Conservation (phyloP, 1,140 invertebrate genomes). For the Drosophila lacertosa region DNA sequence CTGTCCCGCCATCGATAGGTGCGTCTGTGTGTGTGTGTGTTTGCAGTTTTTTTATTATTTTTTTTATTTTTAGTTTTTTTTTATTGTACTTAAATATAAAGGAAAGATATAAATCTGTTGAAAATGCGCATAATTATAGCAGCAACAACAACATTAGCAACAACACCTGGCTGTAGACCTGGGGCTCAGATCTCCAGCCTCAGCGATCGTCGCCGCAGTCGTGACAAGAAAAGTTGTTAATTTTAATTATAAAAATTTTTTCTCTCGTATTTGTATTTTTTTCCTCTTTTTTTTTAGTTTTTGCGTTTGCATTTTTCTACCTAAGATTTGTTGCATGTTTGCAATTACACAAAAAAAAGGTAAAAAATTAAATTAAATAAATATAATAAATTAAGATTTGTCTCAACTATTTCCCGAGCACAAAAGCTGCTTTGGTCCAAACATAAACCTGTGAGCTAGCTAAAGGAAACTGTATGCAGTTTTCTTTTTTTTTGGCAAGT, state of each 20-base stretch:
- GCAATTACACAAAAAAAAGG: slow-evolving; percentile 15
- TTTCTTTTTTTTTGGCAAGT: no score
- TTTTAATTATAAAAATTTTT: slow-evolving; percentile 70
- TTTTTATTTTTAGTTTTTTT: slow-evolving; percentile 45
- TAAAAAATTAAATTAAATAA: slow-evolving; percentile 2
- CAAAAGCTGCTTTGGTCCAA: no score
- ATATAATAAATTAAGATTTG: not conserved
- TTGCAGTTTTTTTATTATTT: slow-evolving; percentile 42
- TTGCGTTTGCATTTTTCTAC: slow-evolving; percentile 23
- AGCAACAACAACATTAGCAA: slow-evolving; percentile 29
- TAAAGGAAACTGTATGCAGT: no score
- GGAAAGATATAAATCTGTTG: slow-evolving; percentile 78
- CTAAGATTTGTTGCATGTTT: slow-evolving; percentile 40
- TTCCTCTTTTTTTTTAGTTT: slow-evolving; percentile 17
- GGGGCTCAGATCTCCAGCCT: slow-evolving; percentile 39
- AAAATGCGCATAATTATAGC: slow-evolving; percentile 82
- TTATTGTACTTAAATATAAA: slow-evolving; percentile 59
- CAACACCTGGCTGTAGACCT: slow-evolving; percentile 24
- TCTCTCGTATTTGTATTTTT: slow-evolving; percentile 23
- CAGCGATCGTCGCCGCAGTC: slow-evolving; percentile 51
- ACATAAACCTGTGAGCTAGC: no score
- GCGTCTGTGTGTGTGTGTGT: slow-evolving; percentile 25
- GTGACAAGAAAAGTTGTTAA: slow-evolving; percentile 82
- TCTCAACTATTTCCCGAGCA: not conserved
- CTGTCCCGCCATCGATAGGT: slow-evolving; percentile 23